Base-by-base conservation (phyloP, 2,113 vertebrate genomes). In the Galeopterus variegatus region DNA sequence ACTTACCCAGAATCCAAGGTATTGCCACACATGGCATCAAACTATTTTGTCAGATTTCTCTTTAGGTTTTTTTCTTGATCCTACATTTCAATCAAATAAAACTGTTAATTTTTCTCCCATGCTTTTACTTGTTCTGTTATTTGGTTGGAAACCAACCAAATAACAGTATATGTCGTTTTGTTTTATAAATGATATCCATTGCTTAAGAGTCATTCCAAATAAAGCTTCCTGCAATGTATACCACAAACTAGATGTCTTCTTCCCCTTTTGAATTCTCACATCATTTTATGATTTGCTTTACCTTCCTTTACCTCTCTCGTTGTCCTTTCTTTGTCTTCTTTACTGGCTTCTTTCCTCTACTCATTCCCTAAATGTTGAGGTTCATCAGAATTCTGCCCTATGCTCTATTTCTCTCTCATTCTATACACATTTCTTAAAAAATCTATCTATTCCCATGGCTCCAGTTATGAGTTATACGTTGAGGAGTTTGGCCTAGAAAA, bases 331-430 rank as follows among this genome's bases (percentile, higher is more conserved):
- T 65, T 28, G 72, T 50, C 24, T 89, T 85, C 23, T 64, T 79
- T 72, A 41, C 11, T 65, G 36, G 24, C 9, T 72, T 50, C 64
- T 56, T 79, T 58, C 33, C 31, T 48, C 28, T 89, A 28, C 62
- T 77, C 28, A 19, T 67, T 9, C 67, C 9, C 87, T 83, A 73
- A 92, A 48, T 17, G 6, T 65, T 88, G 36, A 73, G n/a, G 54
- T 73, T 94, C 65, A 50, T 90, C 33, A n/a, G 56, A 60, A 72
- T 92, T 95, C 26, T 83, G 24, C 41, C 52, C 28, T 85, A 58
- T 79, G 26, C 64, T n/a, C 31, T 72, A 76, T 85, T 91, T 26
- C 88, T 9, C 70, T 87, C 33, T 77, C 23, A 28, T 2, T 73
- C 72, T 58, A 31, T 24, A 31, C 17, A 41, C 21, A 76, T 77